Conservation (phyloP, 2,888 invertebrate species). For the Griposia aprilina region DNA sequence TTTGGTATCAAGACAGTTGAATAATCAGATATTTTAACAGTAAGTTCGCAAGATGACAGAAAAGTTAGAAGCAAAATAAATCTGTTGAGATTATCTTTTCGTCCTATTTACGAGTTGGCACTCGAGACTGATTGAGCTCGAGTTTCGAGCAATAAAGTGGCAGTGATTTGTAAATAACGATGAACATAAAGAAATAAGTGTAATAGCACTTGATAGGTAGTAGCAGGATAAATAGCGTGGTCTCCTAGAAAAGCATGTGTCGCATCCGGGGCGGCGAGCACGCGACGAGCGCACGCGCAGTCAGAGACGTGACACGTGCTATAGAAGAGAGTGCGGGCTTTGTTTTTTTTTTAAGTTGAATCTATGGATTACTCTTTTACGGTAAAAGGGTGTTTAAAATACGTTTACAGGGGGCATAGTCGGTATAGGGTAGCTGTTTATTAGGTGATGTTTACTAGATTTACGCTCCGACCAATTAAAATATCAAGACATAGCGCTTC, state of each 20-base stretch:
- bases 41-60: not conserved
- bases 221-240: slow-evolving; percentile 75
- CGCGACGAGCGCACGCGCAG: slow-evolving; percentile 77
- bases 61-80: slow-evolving; percentile 7
- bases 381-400: too few species aligned
- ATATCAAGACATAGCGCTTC: too few species aligned
- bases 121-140: slow-evolving; percentile 38
- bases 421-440: too few species aligned
- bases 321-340: slow-evolving; percentile 27
- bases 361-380: too few species aligned
- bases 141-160: slow-evolving; percentile 52
- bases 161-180: slow-evolving; percentile 64
- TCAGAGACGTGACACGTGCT: slow-evolving; percentile 19
- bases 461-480: too few species aligned
- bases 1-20: not conserved
- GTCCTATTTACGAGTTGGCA: slow-evolving; percentile 23
- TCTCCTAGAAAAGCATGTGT: slow-evolving; percentile 84
- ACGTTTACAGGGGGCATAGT: too few species aligned
- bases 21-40: not conserved
- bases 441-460: too few species aligned
- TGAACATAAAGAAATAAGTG: slow-evolving; percentile 64
- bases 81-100: slow-evolving; percentile 24
- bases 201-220: slow-evolving; percentile 61
- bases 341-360: not conserved
- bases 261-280: slow-evolving; percentile 84